These are phyloP conservation scores for Temnothorax ravouxi DNA, from an alignment of 2,888 invertebrate species.

Conservation along the genomic window DNA sequence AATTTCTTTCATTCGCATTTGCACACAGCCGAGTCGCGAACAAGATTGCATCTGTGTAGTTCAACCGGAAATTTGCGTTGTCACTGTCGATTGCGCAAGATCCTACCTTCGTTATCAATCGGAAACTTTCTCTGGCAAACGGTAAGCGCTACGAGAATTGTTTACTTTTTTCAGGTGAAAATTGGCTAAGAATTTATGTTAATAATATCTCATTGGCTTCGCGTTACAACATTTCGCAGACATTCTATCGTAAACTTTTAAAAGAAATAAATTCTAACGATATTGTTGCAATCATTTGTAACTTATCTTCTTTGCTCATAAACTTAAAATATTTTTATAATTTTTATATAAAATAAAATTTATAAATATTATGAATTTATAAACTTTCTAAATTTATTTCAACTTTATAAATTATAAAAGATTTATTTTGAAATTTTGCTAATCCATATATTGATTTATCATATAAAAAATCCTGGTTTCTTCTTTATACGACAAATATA, in stretches of 20 bases:
- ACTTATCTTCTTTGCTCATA: neutral
- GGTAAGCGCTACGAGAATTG: neutral
- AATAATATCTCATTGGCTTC: neutral
- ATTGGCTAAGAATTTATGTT: neutral
- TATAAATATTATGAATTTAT: neutral
- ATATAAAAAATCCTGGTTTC: neutral
- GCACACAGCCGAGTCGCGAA: neutral
- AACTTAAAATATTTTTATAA: neutral
- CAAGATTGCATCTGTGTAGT: neutral
- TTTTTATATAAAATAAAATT: neutral
- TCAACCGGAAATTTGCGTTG: neutral
- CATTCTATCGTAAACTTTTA: neutral
- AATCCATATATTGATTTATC: neutral
- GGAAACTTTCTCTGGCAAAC: neutral
- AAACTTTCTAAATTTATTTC: neutral
- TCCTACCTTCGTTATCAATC: conserved; percentile 12
- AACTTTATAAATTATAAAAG: neutral
- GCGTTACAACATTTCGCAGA: neutral
- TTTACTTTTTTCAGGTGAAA: neutral
- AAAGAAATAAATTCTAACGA: neutral
- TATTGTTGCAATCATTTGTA: neutral
- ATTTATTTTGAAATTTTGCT: neutral
- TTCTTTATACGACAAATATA: neutral
- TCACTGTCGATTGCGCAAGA: conserved; percentile 2
- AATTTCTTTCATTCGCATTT: neutral